Base-by-base conservation (phyloP, 2,888 invertebrate species). In the Athalia rosae region DNA sequence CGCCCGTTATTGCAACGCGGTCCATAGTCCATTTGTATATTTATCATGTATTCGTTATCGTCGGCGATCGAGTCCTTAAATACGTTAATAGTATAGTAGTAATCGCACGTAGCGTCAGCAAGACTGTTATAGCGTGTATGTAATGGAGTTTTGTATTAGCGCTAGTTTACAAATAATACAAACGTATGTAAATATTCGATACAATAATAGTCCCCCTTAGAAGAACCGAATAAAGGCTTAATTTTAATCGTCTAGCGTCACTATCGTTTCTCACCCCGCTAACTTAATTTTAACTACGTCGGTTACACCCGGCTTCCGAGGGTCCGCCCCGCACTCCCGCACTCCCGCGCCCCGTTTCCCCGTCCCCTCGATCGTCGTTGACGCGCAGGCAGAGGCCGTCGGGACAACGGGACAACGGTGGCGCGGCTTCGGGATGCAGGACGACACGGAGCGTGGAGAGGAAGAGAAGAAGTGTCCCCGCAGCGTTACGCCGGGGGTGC, bases 91-190 rank as follows among this genome's bases (percentile, higher is more conserved):
- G 28, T 28, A 77, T 69, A 76, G 61, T 61, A 67, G 79, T 78
- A 28, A 28, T 28, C 28, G 28, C 59, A 13, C 69, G 53, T 71
- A 15, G 28, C 58, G n/a, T 71, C 71, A 45, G 71, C 71, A 71
- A 58, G 43, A 71, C 71, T 71, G 71, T 71, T 43, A 58, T 71
- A 71, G 58, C 58, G 61, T 28, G 28, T 28, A 28, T 28, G 43
- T 83, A 86, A 83, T 87, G 87, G 87, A 89, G 88, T 88, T 89
- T 89, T 88, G 88, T 88, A 89, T 89, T 89, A 89, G 86, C 86
- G 81, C 87, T 88, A 88, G 85, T 84, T 28, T 89, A 88, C 84
- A 88, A 89, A 89, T 87, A 87, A 89, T 89, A 89, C 87, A 89
- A 89, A 89, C 85, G 85, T 87, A 87, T 88, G 87, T 88, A 88